Base-by-base conservation (phyloP, 2,113 vertebrate genomes). In the Tupaia chinensis region DNA sequence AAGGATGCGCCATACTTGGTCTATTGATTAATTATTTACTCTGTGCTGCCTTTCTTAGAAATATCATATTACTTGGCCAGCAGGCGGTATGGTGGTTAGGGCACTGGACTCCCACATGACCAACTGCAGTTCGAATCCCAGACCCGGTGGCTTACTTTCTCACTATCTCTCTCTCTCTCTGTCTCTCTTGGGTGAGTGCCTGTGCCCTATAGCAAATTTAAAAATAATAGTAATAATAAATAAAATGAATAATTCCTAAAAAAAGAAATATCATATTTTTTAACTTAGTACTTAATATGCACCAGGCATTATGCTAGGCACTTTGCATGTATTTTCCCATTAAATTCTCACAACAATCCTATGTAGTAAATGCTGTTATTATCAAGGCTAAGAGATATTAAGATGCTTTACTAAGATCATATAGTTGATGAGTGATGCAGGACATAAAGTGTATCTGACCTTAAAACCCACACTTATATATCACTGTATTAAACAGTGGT, bases 1-100 rank as follows among this genome's bases (percentile, higher is more conserved):
- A 95, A 69, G 54, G 53, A 44, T 56, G 27, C 65, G 89, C 34
- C 90, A 22, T 68, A 93, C 60, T 72, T 95, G 34, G 14, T 76
- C 20, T 72, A 2, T 9, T 83, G 44, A 74, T 69, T 60, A 9
- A 29, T 79, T 76, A 81, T 74, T 82, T 66, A 66, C 29, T 69
- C 53, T 93, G 54, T 72, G 20, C 22, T 89, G 20, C 56, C 25
- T 80, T 94, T 80, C 23, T 61, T 80, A 54, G 6, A 87, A 72
- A 44, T 79, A 81, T 1, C 8, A 44, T 63, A 74, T 44, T 44
- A 44, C 44, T 44, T 44, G 44, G 44, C 44, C 44, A 44, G 44
- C 44, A 44, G 44, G 44, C 5, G 44, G 44, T 44, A 44, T 44
- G 44, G 44, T 44, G 44, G 44, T 44, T 44, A 44, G 44, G 44